phyloP scores from a whole-genome alignment of 2,113 vertebrate species.

The Phaetusa simplex region DNA sequence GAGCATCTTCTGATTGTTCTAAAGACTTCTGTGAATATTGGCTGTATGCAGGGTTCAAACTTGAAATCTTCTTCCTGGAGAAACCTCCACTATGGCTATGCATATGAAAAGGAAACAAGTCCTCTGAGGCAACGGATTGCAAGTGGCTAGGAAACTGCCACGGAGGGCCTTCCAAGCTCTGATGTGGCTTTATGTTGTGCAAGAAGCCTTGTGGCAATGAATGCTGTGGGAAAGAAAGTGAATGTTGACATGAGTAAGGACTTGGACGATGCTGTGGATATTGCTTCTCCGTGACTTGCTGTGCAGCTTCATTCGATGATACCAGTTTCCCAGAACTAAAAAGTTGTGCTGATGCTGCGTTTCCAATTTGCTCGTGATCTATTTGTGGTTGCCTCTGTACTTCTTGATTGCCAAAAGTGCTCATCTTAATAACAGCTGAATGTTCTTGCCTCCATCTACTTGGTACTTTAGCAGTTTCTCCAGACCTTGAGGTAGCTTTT shows the following conservation, averaged over 20 bases:
- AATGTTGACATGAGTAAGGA: slow-evolving; percentile 85
- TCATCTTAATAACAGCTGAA: slow-evolving; percentile 84
- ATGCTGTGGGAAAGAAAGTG: slow-evolving; percentile 92
- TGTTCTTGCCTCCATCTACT: slow-evolving; percentile 93
- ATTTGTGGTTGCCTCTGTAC: slow-evolving; percentile 80
- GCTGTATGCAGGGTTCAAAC: slow-evolving; percentile 86
- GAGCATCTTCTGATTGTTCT: slow-evolving; percentile 88
- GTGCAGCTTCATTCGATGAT: slow-evolving; percentile 77
- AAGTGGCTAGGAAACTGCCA: slow-evolving; percentile 91
- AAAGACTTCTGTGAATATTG: slow-evolving; percentile 90
- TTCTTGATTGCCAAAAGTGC: slow-evolving; percentile 86
- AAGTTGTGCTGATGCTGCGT: slow-evolving; percentile 81
- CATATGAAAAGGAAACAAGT: slow-evolving; percentile 88
- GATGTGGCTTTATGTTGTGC: slow-evolving; percentile 89
- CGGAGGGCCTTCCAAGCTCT: slow-evolving; percentile 88
- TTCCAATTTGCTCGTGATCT: slow-evolving; percentile 81
- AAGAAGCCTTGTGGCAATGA: slow-evolving; percentile 89
- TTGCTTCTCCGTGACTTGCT: slow-evolving; percentile 85
- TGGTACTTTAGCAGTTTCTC: slow-evolving; percentile 86
- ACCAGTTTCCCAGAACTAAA: slow-evolving; percentile 85
- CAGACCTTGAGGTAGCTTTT: slow-evolving; percentile 88
- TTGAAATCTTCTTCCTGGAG: slow-evolving; percentile 90
- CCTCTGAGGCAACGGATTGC: slow-evolving; percentile 85
- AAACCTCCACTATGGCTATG: slow-evolving; percentile 85
- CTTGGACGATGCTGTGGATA: slow-evolving; percentile 82